Evolutionary conservation across 2,888 invertebrate species (phyloP), one percentile per base, ranked within the genome.

Genomic region (Lasioglossum vierecki): DNA sequence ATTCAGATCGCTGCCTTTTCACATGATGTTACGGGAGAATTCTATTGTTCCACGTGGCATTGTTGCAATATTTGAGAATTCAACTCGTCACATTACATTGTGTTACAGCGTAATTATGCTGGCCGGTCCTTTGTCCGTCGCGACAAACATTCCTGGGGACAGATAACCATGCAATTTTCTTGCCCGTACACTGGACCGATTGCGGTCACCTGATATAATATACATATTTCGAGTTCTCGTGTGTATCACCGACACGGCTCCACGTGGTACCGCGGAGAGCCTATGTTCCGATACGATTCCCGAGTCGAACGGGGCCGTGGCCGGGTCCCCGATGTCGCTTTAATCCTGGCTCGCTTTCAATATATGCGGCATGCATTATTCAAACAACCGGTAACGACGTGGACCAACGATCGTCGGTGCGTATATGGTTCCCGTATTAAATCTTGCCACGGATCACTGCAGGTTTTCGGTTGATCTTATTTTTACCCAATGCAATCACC

Each of bases 311-410:
- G 71, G 70, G 72, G 44, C 80, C 83, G 53, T n/a, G 73, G n/a
- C 75, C 75, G 49, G 77, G 75, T 72, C 83, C 80, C 63, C 86
- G 74, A 85, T 89, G 89, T 90, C 85, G 85, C 85, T 89, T 90
- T 89, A 89, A 90, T 90, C 89, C 88, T 74, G 72, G 53, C 78
- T 87, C 83, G 82, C 80, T 85, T 88, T 89, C 89, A 84, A 90
- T 87, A 86, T 89, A 90, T 87, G 89, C 89, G 84, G 76, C 89
- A 90, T 90, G 90, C 89, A 90, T 90, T 90, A 90, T 90, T 90
- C 90, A 90, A 76, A 74, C 84, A 70, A 78, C 82, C 76, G 83
- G 85, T 83, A 79, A 88, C 85, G 83, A 87, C 80, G 76, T 57
- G 66, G 79, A 63, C 63, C 79, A 74, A 82, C 86, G 82, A 77